These are phyloP conservation scores for Drosophila niveifrons DNA, from an alignment of 2,888 invertebrate species.

Conservation along the genomic window DNA sequence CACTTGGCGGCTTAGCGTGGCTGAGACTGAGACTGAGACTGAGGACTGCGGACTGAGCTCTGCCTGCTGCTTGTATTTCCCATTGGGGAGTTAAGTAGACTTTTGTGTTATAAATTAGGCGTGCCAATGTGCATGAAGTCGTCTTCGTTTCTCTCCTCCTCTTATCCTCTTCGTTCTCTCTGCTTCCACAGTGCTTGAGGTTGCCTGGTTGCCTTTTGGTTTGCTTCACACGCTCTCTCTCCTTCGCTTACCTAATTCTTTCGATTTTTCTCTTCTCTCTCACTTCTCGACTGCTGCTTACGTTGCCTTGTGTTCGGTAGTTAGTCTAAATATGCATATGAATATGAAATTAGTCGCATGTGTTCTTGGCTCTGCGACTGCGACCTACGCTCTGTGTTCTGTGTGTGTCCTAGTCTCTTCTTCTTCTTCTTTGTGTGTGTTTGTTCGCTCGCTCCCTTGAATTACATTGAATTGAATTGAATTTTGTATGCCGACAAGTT, in stretches of 20 bases:
- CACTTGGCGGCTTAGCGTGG: conserved; percentile 56
- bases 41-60: neutral
- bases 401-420: conserved; percentile 11
- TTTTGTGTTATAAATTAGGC: conserved; percentile 78
- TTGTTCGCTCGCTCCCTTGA: conserved; percentile 30
- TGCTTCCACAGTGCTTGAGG: too few species aligned
- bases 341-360: conserved; percentile 78
- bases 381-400: conserved; percentile 12
- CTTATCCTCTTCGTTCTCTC: conserved; percentile 9
- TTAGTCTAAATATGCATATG: conserved; percentile 78
- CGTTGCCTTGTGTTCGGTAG: conserved; percentile 48
- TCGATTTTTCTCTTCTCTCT: conserved; percentile 10
- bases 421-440: neutral
- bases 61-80: conserved; percentile 38
- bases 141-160: conserved; percentile 2
- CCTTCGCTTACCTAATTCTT: conserved; percentile 10
- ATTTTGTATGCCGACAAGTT: conserved; percentile 50
- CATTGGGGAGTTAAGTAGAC: conserved; percentile 75
- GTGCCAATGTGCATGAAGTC: conserved; percentile 69
- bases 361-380: conserved; percentile 45
- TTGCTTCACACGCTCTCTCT: conserved; percentile 18
- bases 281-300: conserved; percentile 29
- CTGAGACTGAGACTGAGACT: neutral
- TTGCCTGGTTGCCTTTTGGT: conserved; percentile 35
- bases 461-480: conserved; percentile 69